Base-by-base conservation (phyloP, 2,797 vertebrate species). In the Danionella dracula region DNA sequence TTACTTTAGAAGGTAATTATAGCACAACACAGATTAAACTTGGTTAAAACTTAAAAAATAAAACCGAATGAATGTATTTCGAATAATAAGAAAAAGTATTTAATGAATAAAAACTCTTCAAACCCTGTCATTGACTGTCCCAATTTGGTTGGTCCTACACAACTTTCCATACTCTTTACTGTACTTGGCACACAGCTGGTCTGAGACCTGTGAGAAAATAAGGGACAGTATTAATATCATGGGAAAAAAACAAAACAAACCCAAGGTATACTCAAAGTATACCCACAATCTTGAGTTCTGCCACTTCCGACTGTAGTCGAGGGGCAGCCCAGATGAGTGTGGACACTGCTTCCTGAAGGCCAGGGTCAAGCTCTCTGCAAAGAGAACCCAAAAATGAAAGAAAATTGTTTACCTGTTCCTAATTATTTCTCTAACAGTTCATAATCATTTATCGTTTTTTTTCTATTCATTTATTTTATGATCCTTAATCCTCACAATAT, bases 151-250 rank as follows among this genome's bases (percentile, higher is more conserved):
- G 79, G 93, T 94, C 81, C 93, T 92, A 81, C 96, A 99, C 32
- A 99, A 87, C 81, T 97, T 98, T 78, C 95, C 96, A 5, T 99
- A 99, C 77, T 99, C 96, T 78, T 99, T 99, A 86, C 96, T 99
- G 72, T 99, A 99, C 85, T 99, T 99, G 75, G 95, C 92, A 82
- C 95, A 99, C 7, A 99, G 88, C 73, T 99, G 96, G 69, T 96
- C 97, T 58, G 95, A 93, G 59, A 99, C 95, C 96, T 99, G 78
- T 19, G 75, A 71, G 34, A 72, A 2, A 31, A 55, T 29, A 64
- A 60, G 37, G 10, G 12, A 4, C 17, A 27, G 11, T 16, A 23
- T 12, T 11, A 5, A 54, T 12, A 17, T 7, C 7, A 19, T 11
- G 6, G 19, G 17, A 7, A 11, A 51, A 45, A 4, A 51, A 49